Evolutionary conservation across 2,797 vertebrate genomes (phyloP), one percentile per base, ranked within the genome.

Genomic region (Pitangus sulphuratus): DNA sequence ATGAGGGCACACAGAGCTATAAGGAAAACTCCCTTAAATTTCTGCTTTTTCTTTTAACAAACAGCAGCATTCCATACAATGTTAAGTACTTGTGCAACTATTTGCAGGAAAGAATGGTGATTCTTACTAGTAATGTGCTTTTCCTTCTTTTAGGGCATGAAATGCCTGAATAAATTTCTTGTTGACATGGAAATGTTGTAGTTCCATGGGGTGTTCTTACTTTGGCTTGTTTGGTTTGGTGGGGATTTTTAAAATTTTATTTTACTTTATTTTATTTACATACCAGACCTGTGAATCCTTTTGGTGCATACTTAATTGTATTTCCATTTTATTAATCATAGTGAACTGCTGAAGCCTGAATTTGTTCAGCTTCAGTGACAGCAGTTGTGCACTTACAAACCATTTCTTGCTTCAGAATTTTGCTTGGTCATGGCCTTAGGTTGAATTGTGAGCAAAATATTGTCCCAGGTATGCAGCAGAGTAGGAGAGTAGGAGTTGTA

Each of bases 1-100:
- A 26, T 42, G 62, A 68, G 21, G 70, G 70, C 37, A 71, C 20
- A 11, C 28, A 51, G 16, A 51, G 50, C 10, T 51, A 17, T 7
- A 51, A 30, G 50, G 50, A 30, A 30, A 31, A n/a, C 22, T 74
- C 39, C 42, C 17, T 93, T 60, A 44, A 83, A 91, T 50, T 79
- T 77, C 70, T 40, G 2, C 4, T 78, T 61, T 95, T 90, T 47
- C 80, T 95, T 91, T 95, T 84, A 93, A 91, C 70, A 87, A 93
- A 74, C 30, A 25, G 39, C 18, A 92, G 14, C 14, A 25, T 44
- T 91, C 62, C 21, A 24, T 71, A 65, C 33, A 61, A 64, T 4
- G 17, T 35, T 35, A 76, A 95, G 39, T 42, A 68, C 45, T 31
- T 89, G 28, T 44, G 69, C 80, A 84, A 69, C 53, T 86, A 64